Evolutionary conservation across 2,888 invertebrate species (phyloP).

Genomic region (Dynastes tityus): DNA sequence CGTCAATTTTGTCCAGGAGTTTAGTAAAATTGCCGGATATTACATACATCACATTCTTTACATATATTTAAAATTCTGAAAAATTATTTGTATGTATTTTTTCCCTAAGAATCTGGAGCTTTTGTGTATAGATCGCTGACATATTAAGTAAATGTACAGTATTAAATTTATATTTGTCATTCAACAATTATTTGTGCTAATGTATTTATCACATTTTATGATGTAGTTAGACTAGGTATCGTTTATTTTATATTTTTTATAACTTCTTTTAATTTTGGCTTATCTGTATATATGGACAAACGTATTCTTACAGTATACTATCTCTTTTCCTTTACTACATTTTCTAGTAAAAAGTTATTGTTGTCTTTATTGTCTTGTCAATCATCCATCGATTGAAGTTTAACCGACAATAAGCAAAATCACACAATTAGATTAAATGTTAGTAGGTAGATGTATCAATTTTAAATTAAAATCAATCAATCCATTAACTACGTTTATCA

Average conservation of each 20-base stretch:
- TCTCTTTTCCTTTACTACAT: conserved; percentile 14
- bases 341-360: conserved; percentile 43
- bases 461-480: background rate
- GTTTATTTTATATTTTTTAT: conserved; percentile 16
- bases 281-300: conserved; percentile 33
- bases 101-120: background rate
- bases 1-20: no score
- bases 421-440: background rate
- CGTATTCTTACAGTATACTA: conserved; percentile 1
- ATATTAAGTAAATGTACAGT: background rate
- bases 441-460: background rate
- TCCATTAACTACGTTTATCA: background rate
- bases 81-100: no score
- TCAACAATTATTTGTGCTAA: conserved; percentile 53
- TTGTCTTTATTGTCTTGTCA: conserved; percentile 44
- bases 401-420: conserved; percentile 40
- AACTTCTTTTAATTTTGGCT: background rate
- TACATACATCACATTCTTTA: no score
- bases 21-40: no score
- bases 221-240: conserved; percentile 41
- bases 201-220: conserved; percentile 53
- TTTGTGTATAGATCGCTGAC: conserved; percentile 26
- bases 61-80: no score
- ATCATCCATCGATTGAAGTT: background rate
- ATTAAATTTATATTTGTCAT: conserved; percentile 16